Conservation (phyloP, 2,888 invertebrate genomes). For the Lydus trimaculatus region DNA sequence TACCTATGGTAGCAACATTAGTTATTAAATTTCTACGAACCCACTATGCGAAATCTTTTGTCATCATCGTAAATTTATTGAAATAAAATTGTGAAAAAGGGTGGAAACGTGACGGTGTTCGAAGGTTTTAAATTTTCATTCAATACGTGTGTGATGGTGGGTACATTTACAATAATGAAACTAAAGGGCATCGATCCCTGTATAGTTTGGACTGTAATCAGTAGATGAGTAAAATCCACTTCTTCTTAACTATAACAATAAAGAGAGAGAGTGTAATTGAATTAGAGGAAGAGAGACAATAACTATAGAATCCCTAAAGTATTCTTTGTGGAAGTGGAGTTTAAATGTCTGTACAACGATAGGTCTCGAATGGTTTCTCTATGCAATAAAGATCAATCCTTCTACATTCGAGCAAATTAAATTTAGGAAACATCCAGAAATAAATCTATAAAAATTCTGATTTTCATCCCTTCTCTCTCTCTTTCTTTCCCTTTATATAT, state of each 20-base stretch:
- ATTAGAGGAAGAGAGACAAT: not conserved
- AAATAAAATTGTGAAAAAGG: not conserved
- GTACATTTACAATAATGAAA: not conserved
- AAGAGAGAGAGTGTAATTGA: not conserved
- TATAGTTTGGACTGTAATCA: too few relatives aligned
- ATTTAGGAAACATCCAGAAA: not conserved
- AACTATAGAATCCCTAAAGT: not conserved
- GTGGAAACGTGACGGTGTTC: not conserved
- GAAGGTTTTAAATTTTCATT: not conserved
- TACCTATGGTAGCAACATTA: too few relatives aligned
- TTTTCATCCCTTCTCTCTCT: not conserved
- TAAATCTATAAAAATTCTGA: not conserved
- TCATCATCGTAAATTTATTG: too few relatives aligned
- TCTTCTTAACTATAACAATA: not conserved
- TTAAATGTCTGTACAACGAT: conserved; percentile 4
- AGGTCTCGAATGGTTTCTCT: not conserved
- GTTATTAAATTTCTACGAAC: too few relatives aligned
- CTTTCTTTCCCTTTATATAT: too few relatives aligned
- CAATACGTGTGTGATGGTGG: not conserved
- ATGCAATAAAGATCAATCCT: not conserved
- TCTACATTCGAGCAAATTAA: not conserved
- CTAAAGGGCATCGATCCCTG: not conserved
- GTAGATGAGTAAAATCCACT: not conserved
- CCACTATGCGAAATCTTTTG: too few relatives aligned
- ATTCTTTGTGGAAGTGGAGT: not conserved